Percentiles rank a stretch among this genome's conserved stretches.
Conservation (phyloP, 2,888 invertebrate species). For the Phortica okadai region DNA sequence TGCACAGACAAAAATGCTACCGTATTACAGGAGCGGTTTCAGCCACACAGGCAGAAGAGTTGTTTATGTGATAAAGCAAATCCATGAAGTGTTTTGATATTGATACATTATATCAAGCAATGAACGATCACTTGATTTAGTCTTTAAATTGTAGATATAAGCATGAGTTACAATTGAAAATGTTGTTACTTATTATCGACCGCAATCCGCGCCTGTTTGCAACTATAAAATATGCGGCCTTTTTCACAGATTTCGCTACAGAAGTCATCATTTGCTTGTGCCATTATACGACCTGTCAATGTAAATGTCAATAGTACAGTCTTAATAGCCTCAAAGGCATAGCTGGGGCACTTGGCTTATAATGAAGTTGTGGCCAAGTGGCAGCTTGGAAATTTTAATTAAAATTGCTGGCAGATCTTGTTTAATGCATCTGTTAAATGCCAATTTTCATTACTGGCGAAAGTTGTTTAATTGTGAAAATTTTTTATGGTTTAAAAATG, state of each 20-base stretch:
- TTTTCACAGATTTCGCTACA: neutral
- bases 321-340: conserved; percentile 56
- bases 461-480: too few species aligned
- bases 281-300: conserved; percentile 71
- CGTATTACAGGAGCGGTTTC: neutral
- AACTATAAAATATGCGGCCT: neutral
- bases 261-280: conserved; percentile 43
- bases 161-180: too few species aligned
- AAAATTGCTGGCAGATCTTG: neutral
- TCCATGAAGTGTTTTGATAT: too few species aligned
- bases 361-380: neutral
- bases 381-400: neutral
- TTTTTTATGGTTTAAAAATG: too few species aligned
- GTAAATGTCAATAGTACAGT: conserved; percentile 66
- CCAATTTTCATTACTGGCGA: neutral
- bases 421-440: neutral
- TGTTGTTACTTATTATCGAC: neutral
- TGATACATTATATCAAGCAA: too few species aligned
- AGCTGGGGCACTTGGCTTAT: neutral
- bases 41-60: neutral
- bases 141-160: too few species aligned
- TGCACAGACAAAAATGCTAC: conserved; percentile 8
- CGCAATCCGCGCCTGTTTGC: neutral
- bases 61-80: neutral
- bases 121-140: too few species aligned